Evolutionary conservation across 53 echinoderm and acorn worm genomes (phyloP), one percentile per base, ranked within the genome.

Genomic region (Hippasteria phrygiana): DNA sequence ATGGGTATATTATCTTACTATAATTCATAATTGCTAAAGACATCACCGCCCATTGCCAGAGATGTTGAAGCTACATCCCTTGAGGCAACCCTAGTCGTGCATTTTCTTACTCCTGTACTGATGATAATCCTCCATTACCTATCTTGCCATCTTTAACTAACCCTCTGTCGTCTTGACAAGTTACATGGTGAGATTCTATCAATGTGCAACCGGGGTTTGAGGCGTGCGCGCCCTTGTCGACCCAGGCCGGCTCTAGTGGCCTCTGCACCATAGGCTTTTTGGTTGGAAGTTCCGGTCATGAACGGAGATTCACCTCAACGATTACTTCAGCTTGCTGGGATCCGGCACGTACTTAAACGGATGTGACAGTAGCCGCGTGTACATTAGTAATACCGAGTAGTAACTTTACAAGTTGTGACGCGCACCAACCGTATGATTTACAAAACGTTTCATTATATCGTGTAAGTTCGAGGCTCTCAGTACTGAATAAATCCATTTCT

Each of bases 121-220:
- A 18, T 59, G 62, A 37, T 79, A 56, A 59, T 18, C 79, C 79
- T 62, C 76, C 79, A 62, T 79, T 82, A 82, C 65, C 28, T 66
- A 82, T 32, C 66, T 34, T 65, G 82, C 82, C 82, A 82, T 64
- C 67, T 82, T 43, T 47, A 43, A 64, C 82, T 66, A 82, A 31
- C 42, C 65, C 28, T 46, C 31, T 45, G 43, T 66, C 82, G 11
- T 65, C 65, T 33, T 82, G 82, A 82, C 82, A 46, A 43, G 65
- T 43, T 82, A 46, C 82, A 65, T 43, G 65, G 20, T 14, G 59
- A 62, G 37, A 56, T 16, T 2, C 35, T 28, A 9, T n/a, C 62
- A 17, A 39, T 29, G 12, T 36, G 16, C 34, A 55, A 13, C 26
- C 20, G 17, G 79, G 29, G 39, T 79, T 18, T 5, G 28, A 29